phyloP scores from a whole-genome alignment of 2,113 vertebrate genomes.

The Engystomops pustulosus region DNA sequence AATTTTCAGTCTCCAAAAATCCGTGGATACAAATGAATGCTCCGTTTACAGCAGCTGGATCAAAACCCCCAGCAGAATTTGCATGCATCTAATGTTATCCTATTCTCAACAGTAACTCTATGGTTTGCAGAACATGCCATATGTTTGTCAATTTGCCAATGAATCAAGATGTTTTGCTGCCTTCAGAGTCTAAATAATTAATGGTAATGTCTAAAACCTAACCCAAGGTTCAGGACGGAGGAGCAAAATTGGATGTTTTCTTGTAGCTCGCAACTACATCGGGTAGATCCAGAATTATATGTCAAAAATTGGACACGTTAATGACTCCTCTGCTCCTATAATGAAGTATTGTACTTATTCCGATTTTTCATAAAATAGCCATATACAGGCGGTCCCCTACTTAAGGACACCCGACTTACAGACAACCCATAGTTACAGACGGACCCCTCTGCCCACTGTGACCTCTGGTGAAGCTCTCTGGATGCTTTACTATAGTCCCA shows the following conservation, averaged over 20 bases:
- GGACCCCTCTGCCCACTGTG: too few relatives aligned
- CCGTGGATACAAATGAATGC: constrained; percentile 63
- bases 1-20: constrained; percentile 64
- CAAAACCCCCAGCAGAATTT: constrained; percentile 74
- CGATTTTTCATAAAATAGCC: too few relatives aligned
- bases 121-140: constrained; percentile 80
- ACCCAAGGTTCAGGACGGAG: constrained; percentile 73
- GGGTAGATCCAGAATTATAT: constrained; percentile 63
- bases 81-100: constrained; percentile 76
- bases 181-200: constrained; percentile 83
- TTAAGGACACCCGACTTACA: too few relatives aligned
- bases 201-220: constrained; percentile 80
- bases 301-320: constrained; percentile 65
- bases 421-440: too few relatives aligned
- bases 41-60: constrained; percentile 71
- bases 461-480: too few relatives aligned
- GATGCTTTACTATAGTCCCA: too few relatives aligned
- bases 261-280: constrained; percentile 63
- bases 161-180: constrained; percentile 81
- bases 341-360: too few relatives aligned
- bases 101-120: constrained; percentile 75
- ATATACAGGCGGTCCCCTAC: too few relatives aligned
- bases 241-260: constrained; percentile 68
- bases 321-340: constrained; percentile 35
- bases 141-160: constrained; percentile 85